Base-by-base conservation (phyloP, 2,888 invertebrate genomes). In the Dasypolia templi region DNA sequence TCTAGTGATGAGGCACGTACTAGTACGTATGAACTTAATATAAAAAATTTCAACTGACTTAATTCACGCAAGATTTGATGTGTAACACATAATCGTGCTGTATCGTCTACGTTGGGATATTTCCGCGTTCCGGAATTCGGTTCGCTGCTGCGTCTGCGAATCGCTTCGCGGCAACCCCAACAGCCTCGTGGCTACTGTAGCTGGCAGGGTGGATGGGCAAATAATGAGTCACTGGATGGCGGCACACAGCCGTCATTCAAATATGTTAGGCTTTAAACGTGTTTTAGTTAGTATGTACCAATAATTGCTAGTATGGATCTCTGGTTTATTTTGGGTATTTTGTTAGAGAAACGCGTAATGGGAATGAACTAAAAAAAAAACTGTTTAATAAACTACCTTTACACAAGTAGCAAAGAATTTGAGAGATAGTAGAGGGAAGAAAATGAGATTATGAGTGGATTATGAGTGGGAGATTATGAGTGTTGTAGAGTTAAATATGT, bases 1-100 rank as follows among this genome's bases (percentile, higher is more conserved):
- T 67, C 66, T 63, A 77, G 61, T 77, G 65, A 78, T 63, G 46
- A 75, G n/a, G 59, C 53, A 55, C n/a, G 32, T 39, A 39, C 53
- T 49, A 6, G 2, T 32, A 53, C 17, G 17, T 81, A 61, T 66
- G 53, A 61, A 61, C 35, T 65, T 61, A 75, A 61, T 26, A 19
- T 17, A 29, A 11, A 65, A 35, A 22, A 51, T 72, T 71, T n/a
- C 12, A 61, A 62, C 11, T n/a, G 6, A 62, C 14, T 72, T 56
- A 44, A 39, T 26, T 29, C 5, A 7, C 6, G 0, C 12, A 26
- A 42, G 4, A 32, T 11, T n/a, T 26, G 3, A 55, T 55, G 29
- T 19, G 3, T 19, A 55, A 19, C 17, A 55, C 9, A 29, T 19
- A 7, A 19, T 55, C 55, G 26, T 7, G 55, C 29, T 55, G 29